Evolutionary conservation across 2,797 vertebrate species (phyloP).

Genomic region (Muscicapa striata): DNA sequence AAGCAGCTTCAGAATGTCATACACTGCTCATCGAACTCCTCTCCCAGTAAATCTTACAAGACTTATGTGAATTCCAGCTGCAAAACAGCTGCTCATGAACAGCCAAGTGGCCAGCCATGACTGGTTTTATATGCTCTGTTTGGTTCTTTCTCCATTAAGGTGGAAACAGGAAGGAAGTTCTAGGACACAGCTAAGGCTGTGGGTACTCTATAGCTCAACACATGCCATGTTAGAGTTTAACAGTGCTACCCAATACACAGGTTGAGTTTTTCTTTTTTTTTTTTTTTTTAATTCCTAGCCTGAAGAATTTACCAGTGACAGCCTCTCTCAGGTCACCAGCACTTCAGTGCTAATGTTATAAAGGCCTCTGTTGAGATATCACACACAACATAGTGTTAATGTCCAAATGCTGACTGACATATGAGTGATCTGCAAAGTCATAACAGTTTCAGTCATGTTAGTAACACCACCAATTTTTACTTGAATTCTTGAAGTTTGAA

Average conservation of each 20-base stretch:
- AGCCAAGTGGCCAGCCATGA: neutral
- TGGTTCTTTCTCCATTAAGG: neutral
- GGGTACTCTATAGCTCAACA: neutral
- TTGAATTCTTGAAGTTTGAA: neutral
- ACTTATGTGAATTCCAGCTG: neutral
- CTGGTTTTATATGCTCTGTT: neutral
- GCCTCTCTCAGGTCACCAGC: neutral
- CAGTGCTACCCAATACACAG: rapidly evolving
- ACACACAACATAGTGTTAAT: neutral
- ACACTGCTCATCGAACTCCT: neutral
- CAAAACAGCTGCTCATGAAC: neutral
- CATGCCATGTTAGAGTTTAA: neutral
- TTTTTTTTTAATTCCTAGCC: neutral
- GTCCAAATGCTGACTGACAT: neutral
- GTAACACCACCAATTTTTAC: neutral
- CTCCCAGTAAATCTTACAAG: neutral
- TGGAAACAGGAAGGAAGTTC: neutral
- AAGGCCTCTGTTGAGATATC: neutral
- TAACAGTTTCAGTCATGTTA: neutral
- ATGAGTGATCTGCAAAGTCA: neutral
- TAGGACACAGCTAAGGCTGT: neutral
- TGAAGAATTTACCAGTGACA: neutral
- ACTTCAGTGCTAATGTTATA: neutral
- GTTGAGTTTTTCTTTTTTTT: neutral
- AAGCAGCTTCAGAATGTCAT: neutral